Evolutionary conservation across 2,113 vertebrate genomes (phyloP), one percentile per base, ranked within the genome.

Genomic region (Oreotrochilus melanogaster): DNA sequence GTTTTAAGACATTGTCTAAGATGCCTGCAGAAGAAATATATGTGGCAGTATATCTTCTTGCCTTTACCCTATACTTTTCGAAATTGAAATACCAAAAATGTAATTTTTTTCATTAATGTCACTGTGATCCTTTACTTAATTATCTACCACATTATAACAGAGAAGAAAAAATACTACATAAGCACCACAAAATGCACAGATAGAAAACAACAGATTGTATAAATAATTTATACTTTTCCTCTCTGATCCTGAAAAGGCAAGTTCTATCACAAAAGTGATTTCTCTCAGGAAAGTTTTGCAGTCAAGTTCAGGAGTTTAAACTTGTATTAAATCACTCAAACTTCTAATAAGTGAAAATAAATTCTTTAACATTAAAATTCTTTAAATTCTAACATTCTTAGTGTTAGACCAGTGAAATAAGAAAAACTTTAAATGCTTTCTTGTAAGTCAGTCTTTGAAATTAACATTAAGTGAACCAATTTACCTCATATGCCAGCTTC

Each of bases 401-500:
- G 22, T 19, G 17, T 28, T 66, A 72, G 82, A 47, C 7, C 25
- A 62, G 15, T 30, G 39, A 80, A 67, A 86, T 27, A 67, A 53
- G 15, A 39, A 25, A 71, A 43, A 3, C 24, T 47, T 72, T 83
- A 58, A 67, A 78, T 14, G 4, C 24, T 78, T 93, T 89, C 87
- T 56, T 30, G 9, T 45, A 65, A 51, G 37, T 33, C 50, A 43
- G 33, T 21, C 43, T 76, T 78, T 72, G 30, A 70, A 93, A 78
- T 69, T 5, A 91, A 61, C 33, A 35, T 47, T 22, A 80, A 94
- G 23, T 76, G 86, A 65, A 66, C 33, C 48, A 42, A 70, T 33
- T 95, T 95, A 99, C 99, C 99, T 99, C 98, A 93, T 99, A 99
- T 22, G 99, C 99, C 78, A 99, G 92, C 93, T 99, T 99, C 76